These are phyloP conservation scores for Gymnodraco acuticeps DNA, from an alignment of 2,797 vertebrate genomes.

Conservation along the genomic window DNA sequence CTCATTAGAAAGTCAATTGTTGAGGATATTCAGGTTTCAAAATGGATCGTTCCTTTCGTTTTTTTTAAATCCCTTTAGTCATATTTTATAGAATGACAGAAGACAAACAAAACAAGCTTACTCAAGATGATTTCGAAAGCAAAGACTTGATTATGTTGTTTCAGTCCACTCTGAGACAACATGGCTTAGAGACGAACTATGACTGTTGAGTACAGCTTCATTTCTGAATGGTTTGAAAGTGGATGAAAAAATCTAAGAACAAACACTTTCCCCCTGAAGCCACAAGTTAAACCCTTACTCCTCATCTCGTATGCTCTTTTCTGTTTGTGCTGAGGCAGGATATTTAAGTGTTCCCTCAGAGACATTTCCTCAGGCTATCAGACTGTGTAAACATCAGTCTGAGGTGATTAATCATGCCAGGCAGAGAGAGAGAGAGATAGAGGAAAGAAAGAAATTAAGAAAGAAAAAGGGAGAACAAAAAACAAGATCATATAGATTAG, in stretches of 20 bases:
- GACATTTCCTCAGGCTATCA: slow-evolving; percentile 68
- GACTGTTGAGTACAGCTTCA: not conserved
- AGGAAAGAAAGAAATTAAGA: slow-evolving; percentile 4
- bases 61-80: too few relatives aligned
- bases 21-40: too few relatives aligned
- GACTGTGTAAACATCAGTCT: slow-evolving; percentile 73
- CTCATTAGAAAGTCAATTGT: too few relatives aligned
- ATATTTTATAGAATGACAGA: too few relatives aligned
- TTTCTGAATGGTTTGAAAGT: slow-evolving; percentile 26
- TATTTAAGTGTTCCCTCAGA: slow-evolving; percentile 41
- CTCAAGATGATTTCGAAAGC: not conserved
- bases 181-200: not conserved
- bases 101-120: not conserved
- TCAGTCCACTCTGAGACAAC: not conserved
- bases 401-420: slow-evolving; percentile 73
- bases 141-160: not conserved
- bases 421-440: slow-evolving; percentile 33
- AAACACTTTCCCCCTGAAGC: not conserved
- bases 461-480: not conserved
- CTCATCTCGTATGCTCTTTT: slow-evolving; percentile 43
- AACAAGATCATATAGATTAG: slow-evolving; percentile 59
- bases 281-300: slow-evolving; percentile 48
- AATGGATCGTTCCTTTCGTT: too few relatives aligned
- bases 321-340: slow-evolving; percentile 64
- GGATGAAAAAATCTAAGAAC: slow-evolving; percentile 9